Conservation (phyloP, 2,113 vertebrate genomes). For the Caracal caracal region DNA sequence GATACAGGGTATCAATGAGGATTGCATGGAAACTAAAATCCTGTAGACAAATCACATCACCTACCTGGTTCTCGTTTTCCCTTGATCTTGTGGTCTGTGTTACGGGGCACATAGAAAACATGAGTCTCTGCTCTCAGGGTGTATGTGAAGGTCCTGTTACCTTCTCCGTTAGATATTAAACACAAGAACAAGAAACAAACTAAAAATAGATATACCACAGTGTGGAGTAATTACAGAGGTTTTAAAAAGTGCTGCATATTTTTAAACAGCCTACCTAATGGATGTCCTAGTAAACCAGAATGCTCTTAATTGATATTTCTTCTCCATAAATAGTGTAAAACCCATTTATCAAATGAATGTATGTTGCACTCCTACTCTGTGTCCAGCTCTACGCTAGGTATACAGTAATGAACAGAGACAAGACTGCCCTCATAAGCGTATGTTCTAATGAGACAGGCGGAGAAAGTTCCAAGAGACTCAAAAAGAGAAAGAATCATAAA, state of each 20-base stretch:
- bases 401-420: not conserved
- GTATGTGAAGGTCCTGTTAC: not conserved
- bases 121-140: not conserved
- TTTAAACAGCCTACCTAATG: not conserved
- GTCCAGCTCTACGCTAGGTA: not conserved
- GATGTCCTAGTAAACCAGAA: not conserved
- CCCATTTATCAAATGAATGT: not conserved
- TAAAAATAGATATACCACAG: not conserved
- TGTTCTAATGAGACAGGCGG: not conserved
- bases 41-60: rapidly evolving
- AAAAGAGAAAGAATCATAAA: not conserved
- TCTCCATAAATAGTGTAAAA: not conserved
- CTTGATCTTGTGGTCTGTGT: not conserved
- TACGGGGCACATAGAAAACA: not conserved
- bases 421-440: not conserved
- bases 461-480: not conserved
- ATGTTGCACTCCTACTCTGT: not conserved
- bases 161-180: not conserved
- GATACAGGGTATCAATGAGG: not conserved
- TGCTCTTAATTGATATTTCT: not conserved
- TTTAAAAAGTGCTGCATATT: not conserved
- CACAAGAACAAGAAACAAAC: not conserved
- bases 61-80: not conserved
- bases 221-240: not conserved
- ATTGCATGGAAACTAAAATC: not conserved